Percentiles rank a stretch among this genome's conserved stretches.
Evolutionary conservation across 2,113 vertebrate genomes (phyloP).

Genomic region (Calypte anna): DNA sequence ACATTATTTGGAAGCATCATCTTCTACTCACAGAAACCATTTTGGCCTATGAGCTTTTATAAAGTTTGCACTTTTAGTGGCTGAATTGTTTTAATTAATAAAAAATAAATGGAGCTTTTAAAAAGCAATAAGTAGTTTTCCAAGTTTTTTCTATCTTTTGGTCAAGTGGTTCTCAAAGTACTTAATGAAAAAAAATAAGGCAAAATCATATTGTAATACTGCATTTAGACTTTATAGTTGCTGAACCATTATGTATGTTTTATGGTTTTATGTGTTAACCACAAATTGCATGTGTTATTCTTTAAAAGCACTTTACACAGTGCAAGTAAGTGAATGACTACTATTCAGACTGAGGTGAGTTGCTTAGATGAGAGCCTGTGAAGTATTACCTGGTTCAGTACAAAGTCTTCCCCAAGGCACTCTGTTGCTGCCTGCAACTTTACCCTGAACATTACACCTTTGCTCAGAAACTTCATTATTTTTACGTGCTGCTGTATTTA

Average conservation of each 20-base stretch:
- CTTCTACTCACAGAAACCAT: background rate
- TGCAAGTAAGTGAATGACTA: background rate
- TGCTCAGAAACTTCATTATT: background rate
- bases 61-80: background rate
- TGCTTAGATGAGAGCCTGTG: background rate
- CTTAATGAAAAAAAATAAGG: background rate
- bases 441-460: background rate
- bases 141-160: background rate
- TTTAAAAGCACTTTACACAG: background rate
- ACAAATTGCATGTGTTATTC: background rate
- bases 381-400: background rate
- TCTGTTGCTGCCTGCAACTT: background rate
- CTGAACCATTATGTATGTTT: background rate
- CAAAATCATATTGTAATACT: background rate
- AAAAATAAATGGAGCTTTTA: background rate
- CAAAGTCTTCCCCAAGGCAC: background rate
- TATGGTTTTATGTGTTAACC: background rate
- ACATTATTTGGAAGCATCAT: background rate
- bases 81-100: background rate
- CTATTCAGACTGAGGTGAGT: background rate
- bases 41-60: background rate
- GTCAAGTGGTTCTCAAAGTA: background rate
- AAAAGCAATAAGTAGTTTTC: background rate
- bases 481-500: background rate
- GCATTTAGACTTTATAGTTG: background rate